Evolutionary conservation across 2,797 vertebrate species (phyloP).

Genomic region (Merluccius polli): DNA sequence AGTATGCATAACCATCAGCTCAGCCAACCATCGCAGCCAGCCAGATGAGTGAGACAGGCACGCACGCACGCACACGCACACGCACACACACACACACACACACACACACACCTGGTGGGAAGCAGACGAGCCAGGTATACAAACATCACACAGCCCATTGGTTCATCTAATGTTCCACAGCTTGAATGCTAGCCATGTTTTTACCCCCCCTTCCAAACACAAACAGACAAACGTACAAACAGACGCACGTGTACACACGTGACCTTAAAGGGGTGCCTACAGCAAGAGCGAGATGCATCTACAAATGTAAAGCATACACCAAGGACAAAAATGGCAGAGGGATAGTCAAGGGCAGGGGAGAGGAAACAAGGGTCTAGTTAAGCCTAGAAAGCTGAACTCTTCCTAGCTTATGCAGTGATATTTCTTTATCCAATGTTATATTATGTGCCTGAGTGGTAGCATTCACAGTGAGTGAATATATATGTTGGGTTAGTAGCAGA

Average conservation of each 20-base stretch:
- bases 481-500: not conserved
- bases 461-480: not conserved
- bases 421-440: not conserved
- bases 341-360: conserved; percentile 34
- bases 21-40: conserved; percentile 62
- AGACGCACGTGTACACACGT: not conserved
- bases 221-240: conserved; percentile 14
- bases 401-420: not conserved
- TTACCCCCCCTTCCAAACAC: conserved; percentile 22
- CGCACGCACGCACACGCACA: not conserved
- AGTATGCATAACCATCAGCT: conserved; percentile 71
- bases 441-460: too few relatives aligned
- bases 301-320: conserved; percentile 36
- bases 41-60: conserved; percentile 54
- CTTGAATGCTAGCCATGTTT: conserved; percentile 58
- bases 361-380: conserved; percentile 39
- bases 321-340: conserved; percentile 15
- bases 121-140: conserved; percentile 70
- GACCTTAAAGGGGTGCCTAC: conserved; percentile 19
- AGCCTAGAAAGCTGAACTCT: not conserved
- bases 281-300: conserved; percentile 53
- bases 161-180: conserved; percentile 67
- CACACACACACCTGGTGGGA: conserved; percentile 10
- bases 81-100: conserved; percentile 11
- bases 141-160: conserved; percentile 74